Percentiles rank a stretch among this genome's conserved stretches.
These are phyloP conservation scores for Spodoptera exigua DNA, from an alignment of 2,888 invertebrate genomes.

Conservation along the genomic window DNA sequence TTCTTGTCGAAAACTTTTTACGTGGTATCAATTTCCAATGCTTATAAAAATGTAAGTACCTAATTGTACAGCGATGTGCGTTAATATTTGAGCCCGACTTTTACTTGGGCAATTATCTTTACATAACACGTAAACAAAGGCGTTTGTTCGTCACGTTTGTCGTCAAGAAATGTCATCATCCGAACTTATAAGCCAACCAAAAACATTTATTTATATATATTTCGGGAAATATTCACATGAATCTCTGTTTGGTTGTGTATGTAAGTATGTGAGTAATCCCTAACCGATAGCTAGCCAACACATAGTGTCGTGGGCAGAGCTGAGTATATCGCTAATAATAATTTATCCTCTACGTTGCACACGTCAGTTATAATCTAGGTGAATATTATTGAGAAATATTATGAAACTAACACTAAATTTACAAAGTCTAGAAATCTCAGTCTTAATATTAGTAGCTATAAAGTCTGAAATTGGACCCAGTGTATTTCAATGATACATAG, in stretches of 20 bases:
- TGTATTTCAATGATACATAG: too few species aligned
- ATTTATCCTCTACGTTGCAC: conserved; percentile 42
- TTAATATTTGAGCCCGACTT: too few species aligned
- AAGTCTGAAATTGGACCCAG: too few species aligned
- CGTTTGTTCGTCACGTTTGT: conserved; percentile 18
- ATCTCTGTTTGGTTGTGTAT: conserved; percentile 30
- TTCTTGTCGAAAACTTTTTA: too few species aligned
- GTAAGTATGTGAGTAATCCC: conserved; percentile 54
- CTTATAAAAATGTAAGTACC: too few species aligned
- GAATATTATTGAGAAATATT: conserved; percentile 35
- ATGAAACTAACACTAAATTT: conserved; percentile 13
- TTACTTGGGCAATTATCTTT: too few species aligned
- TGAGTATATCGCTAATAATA: conserved; percentile 59
- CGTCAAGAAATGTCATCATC: conserved; percentile 24
- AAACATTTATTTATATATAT: conserved; percentile 25
- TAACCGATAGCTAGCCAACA: conserved; percentile 56
- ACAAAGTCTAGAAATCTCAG: too few species aligned
- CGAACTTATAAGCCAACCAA: conserved; percentile 5
- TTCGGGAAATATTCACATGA: conserved; percentile 36
- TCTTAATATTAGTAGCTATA: too few species aligned
- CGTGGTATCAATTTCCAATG: too few species aligned
- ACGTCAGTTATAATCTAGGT: conserved; percentile 45
- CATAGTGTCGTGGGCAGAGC: conserved; percentile 48
- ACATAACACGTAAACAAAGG: conserved; percentile 20
- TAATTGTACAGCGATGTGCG: too few species aligned